Evolutionary conservation across 2,888 invertebrate genomes (phyloP).

Genomic region (Drosophila incognita): DNA sequence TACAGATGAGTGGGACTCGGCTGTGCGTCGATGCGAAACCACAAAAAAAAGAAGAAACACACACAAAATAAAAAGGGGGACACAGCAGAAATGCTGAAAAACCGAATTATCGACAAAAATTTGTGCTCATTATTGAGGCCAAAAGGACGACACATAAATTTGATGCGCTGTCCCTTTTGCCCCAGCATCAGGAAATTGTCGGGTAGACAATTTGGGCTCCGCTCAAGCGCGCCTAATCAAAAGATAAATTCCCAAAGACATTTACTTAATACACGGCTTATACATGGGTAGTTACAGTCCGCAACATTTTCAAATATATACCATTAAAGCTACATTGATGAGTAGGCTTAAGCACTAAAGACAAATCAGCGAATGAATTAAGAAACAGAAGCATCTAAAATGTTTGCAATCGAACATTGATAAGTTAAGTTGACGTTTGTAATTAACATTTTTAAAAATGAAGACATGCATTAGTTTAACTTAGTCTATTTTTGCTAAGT

Average conservation of each 20-base stretch:
- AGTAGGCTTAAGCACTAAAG: background rate
- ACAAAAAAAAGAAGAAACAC: slow-evolving; percentile 23
- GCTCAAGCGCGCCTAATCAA: slow-evolving; percentile 73
- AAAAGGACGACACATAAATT: slow-evolving; percentile 75
- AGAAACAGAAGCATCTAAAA: background rate
- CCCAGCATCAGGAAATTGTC: slow-evolving; percentile 61
- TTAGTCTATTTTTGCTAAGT: background rate
- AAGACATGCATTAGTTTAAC: too few species aligned
- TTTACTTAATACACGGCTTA: slow-evolving; percentile 33
- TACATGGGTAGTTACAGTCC: slow-evolving; percentile 25
- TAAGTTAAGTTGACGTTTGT: background rate
- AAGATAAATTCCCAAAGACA: slow-evolving; percentile 58
- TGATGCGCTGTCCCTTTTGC: slow-evolving; percentile 69
- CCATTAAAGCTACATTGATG: slow-evolving; percentile 7
- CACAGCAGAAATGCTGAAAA: slow-evolving; percentile 56
- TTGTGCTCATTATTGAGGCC: slow-evolving; percentile 75
- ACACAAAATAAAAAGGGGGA: slow-evolving; percentile 30
- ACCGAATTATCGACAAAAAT: slow-evolving; percentile 74
- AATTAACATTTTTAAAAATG: background rate
- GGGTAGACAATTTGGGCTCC: slow-evolving; percentile 58
- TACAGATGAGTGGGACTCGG: slow-evolving; percentile 61
- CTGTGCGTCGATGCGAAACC: slow-evolving; percentile 59
- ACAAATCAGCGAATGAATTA: background rate
- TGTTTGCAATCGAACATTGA: background rate
- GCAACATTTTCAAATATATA: slow-evolving; percentile 21